phyloP scores from a whole-genome alignment of 2,113 vertebrate species.

The Columbina picui region DNA sequence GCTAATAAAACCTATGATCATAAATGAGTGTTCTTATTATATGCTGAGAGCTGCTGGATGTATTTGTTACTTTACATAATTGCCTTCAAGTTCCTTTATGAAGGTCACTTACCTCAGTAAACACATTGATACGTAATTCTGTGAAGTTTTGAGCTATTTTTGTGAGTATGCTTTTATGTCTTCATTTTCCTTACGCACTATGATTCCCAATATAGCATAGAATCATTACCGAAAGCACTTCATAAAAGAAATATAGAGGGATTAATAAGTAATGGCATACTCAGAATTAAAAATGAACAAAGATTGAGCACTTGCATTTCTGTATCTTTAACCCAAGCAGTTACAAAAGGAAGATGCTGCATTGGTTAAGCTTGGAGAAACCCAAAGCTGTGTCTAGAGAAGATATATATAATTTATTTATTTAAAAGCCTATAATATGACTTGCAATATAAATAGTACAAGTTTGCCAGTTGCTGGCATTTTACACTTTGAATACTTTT shows the following conservation, averaged over 20 bases:
- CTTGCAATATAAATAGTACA: not conserved
- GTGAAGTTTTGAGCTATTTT: not conserved
- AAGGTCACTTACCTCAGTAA: not conserved
- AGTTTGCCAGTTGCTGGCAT: not conserved
- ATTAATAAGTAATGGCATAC: slow-evolving; percentile 38
- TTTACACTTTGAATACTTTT: not conserved
- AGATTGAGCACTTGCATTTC: not conserved
- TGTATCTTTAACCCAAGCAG: not conserved
- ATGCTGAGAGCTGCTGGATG: not conserved
- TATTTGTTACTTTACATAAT: not conserved
- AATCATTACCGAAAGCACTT: slow-evolving; percentile 18
- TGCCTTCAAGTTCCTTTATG: not conserved
- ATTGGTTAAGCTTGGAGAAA: not conserved
- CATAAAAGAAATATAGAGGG: slow-evolving; percentile 8
- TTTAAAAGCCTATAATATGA: not conserved
- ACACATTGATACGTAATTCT: not conserved
- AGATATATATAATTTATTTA: not conserved
- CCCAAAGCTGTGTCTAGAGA: not conserved
- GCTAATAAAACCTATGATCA: not conserved
- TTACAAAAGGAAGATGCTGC: not conserved
- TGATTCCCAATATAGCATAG: not conserved
- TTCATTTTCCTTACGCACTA: not conserved
- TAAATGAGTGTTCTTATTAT: not conserved
- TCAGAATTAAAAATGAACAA: not conserved
- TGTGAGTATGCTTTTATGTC: not conserved